Evolutionary conservation across 2,113 vertebrate genomes (phyloP).

Genomic region (Carassius gibelio): DNA sequence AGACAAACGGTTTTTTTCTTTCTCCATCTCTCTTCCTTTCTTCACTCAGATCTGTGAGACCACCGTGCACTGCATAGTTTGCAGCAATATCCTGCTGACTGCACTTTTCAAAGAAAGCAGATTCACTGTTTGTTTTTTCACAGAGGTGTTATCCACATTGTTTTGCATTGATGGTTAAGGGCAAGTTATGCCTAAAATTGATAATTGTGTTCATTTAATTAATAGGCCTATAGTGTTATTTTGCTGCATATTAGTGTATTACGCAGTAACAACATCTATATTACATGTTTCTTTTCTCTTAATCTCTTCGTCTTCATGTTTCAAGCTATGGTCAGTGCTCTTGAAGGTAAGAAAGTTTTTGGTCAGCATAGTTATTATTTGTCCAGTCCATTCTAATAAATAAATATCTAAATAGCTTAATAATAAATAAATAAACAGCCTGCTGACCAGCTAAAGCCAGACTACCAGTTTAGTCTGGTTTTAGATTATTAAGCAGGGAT

Average conservation of each 20-base stretch:
- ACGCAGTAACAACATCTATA: neutral
- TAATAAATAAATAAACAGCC: no score
- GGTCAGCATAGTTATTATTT: neutral
- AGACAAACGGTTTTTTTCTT: neutral
- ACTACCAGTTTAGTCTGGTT: no score
- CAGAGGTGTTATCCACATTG: neutral
- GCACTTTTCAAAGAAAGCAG: no score
- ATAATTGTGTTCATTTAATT: neutral
- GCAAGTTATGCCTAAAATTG: neutral
- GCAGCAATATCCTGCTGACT: slow-evolving; percentile 46
- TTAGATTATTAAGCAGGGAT: no score
- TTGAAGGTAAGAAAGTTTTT: slow-evolving; percentile 37
- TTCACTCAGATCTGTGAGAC: neutral
- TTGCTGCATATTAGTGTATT: neutral
- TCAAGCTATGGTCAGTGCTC: slow-evolving; percentile 39
- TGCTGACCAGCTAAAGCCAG: no score
- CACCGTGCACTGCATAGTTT: slow-evolving; percentile 15
- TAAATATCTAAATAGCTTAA: no score
- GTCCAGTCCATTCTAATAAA: no score
- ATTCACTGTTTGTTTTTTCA: neutral
- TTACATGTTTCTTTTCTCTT: neutral
- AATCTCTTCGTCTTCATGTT: neutral
- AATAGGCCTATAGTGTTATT: neutral
- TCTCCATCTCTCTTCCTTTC: neutral
- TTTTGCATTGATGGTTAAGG: neutral